Base-by-base conservation (phyloP, 2,113 vertebrate genomes). In the Mesoclemmys tuberculata region DNA sequence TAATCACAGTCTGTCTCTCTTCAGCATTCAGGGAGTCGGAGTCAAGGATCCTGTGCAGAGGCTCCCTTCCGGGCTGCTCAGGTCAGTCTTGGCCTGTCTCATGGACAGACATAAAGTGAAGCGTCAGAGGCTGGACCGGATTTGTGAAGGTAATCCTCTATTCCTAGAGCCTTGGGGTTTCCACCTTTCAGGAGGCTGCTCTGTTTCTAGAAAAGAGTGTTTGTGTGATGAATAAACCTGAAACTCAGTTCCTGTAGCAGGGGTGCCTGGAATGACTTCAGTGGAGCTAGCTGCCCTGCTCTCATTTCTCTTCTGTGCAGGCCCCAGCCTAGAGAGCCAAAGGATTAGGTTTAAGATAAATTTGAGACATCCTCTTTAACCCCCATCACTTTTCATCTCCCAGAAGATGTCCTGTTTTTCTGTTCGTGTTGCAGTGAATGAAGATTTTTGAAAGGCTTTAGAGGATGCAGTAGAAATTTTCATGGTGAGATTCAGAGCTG, bases 31-130 rank as follows among this genome's bases (percentile, higher is more conserved):
- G 64, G 64, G 64, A 35, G 2, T 10, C 64, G 3, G 35, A 71
- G 64, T 16, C 64, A 9, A 71, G n/a, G 5, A 4, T 49, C 79
- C 79, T 52, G 64, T n/a, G 7, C 35, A 21, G 35, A 13, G 16
- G 29, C 35, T n/a, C 78, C 61, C 51, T 41, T 75, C 80, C 21
- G 71, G 54, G 75, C 44, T 24, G 49, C 56, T 22, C 48, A 35
- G 64, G 68, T 94, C 87, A 78, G 77, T 96, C 98, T 98, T 96
- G 97, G 98, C 98, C 97, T 98, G 98, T 98, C 98, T 98, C 97
- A 99, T 99, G 99, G 99, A 99, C 98, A 99, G 99, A 97, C 98
- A 99, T 98, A 99, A 99, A 98, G 99, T 99, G 97, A 99, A 99
- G 98, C 98, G 99, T 81, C 99, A 99, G 98, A 98, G 99, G 97